Conservation (phyloP, 2,797 vertebrate genomes). For the Chelon labrosus region DNA sequence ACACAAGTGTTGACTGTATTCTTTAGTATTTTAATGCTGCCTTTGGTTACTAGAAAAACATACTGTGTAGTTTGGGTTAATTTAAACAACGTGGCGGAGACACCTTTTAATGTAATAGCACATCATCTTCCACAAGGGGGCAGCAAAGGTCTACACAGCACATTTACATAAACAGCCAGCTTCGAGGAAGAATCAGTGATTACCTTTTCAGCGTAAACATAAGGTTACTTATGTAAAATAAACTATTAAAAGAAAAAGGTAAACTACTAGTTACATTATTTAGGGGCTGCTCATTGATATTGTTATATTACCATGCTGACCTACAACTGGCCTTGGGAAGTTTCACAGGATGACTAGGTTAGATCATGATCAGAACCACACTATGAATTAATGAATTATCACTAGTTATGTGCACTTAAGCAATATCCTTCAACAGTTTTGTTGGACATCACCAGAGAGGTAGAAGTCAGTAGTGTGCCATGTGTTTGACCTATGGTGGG, state of each 20-base stretch:
- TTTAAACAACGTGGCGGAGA: neutral
- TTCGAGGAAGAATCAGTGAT: neutral
- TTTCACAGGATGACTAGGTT: neutral
- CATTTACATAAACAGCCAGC: neutral
- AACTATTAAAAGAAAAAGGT: too few relatives aligned
- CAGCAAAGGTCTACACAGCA: conserved; percentile 49
- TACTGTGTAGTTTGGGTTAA: neutral
- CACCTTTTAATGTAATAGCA: neutral
- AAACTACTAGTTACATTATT: too few relatives aligned
- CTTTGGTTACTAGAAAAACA: neutral
- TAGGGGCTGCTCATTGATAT: neutral
- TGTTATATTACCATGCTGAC: neutral
- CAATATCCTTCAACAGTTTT: conserved; percentile 15
- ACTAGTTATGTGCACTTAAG: conserved; percentile 11
- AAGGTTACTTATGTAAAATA: conserved; percentile 9
- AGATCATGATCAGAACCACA: conserved; percentile 12
- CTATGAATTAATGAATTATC: neutral
- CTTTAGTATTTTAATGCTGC: neutral
- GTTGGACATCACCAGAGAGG: conserved; percentile 21
- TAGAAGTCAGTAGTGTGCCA: conserved; percentile 27
- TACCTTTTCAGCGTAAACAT: neutral
- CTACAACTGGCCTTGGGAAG: neutral
- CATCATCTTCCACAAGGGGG: conserved; percentile 45
- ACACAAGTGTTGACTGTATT: neutral
- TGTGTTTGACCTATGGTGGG: conserved; percentile 46